phyloP scores from a whole-genome alignment of 2,113 vertebrate genomes.

The Myiopsitta monachus region DNA sequence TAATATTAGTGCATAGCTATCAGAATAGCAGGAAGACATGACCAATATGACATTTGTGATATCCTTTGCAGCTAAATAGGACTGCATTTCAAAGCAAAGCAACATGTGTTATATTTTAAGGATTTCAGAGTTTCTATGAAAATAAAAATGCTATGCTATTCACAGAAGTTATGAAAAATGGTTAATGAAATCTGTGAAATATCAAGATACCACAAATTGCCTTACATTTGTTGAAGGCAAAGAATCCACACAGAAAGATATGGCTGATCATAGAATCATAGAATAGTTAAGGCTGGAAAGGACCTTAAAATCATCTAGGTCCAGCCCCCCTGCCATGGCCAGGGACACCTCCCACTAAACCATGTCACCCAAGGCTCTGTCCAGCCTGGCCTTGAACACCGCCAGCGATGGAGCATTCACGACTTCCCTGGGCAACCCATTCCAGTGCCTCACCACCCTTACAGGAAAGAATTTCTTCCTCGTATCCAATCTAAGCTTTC shows the following conservation, averaged over 20 bases:
- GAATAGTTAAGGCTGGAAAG: too few relatives aligned
- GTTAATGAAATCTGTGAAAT: neutral
- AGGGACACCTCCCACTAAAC: too few relatives aligned
- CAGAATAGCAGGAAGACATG: neutral
- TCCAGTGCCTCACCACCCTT: too few relatives aligned
- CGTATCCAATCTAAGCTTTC: too few relatives aligned
- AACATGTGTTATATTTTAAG: neutral
- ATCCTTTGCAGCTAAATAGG: neutral
- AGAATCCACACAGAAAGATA: neutral
- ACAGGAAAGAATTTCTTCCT: too few relatives aligned
- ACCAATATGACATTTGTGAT: neutral
- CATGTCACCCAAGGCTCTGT: too few relatives aligned
- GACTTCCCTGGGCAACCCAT: too few relatives aligned
- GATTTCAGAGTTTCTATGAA: neutral
- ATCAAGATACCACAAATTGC: neutral
- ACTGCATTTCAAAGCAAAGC: neutral
- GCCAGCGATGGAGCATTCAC: too few relatives aligned
- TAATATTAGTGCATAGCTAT: neutral
- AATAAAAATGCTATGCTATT: neutral
- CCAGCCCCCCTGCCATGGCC: too few relatives aligned
- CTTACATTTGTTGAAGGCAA: neutral
- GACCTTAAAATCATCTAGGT: too few relatives aligned
- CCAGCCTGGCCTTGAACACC: too few relatives aligned
- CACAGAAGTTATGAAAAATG: neutral
- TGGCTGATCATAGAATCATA: too few relatives aligned